phyloP scores from a whole-genome alignment of 2,797 vertebrate genomes.

The Xenentodon cancila region DNA sequence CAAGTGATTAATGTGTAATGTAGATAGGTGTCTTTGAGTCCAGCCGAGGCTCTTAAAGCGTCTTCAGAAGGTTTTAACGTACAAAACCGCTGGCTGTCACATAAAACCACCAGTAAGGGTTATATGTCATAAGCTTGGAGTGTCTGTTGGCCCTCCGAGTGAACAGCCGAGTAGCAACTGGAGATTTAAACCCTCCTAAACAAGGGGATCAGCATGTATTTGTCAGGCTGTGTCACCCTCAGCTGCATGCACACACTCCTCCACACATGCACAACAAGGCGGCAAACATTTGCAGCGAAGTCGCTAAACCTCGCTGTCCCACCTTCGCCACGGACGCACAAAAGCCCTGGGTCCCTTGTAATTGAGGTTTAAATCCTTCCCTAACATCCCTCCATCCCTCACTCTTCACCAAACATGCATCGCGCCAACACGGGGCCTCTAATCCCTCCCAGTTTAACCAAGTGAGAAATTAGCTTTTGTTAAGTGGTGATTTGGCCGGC shows the following conservation, averaged over 20 bases:
- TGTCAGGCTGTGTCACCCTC: slow-evolving; percentile 76
- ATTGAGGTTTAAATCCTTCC: slow-evolving; percentile 81
- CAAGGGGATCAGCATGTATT: slow-evolving; percentile 83
- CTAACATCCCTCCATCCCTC: slow-evolving; percentile 66
- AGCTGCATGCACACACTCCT: slow-evolving; percentile 33
- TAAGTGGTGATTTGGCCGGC: slow-evolving; percentile 81
- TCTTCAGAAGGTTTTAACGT: not conserved
- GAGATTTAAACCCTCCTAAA: slow-evolving; percentile 78
- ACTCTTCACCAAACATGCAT: slow-evolving; percentile 74
- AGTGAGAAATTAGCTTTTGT: slow-evolving; percentile 86
- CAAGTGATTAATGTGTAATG: too few relatives aligned
- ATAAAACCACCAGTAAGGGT: slow-evolving; percentile 26
- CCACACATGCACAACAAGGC: slow-evolving; percentile 21
- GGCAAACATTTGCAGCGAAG: slow-evolving; percentile 58
- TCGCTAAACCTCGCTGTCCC: slow-evolving; percentile 61
- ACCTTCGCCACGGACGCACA: slow-evolving; percentile 71
- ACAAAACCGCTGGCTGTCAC: slow-evolving; percentile 1
- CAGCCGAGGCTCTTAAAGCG: not conserved
- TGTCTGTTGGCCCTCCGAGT: slow-evolving; percentile 22
- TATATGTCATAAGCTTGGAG: slow-evolving; percentile 43
- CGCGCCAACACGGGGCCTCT: slow-evolving; percentile 69
- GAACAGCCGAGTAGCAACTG: slow-evolving; percentile 51
- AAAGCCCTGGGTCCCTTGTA: slow-evolving; percentile 74
- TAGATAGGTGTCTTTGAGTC: not conserved
- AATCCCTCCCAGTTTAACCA: slow-evolving; percentile 83